phyloP scores from a whole-genome alignment of 2,797 vertebrate species.

The Malacoraja senta region DNA sequence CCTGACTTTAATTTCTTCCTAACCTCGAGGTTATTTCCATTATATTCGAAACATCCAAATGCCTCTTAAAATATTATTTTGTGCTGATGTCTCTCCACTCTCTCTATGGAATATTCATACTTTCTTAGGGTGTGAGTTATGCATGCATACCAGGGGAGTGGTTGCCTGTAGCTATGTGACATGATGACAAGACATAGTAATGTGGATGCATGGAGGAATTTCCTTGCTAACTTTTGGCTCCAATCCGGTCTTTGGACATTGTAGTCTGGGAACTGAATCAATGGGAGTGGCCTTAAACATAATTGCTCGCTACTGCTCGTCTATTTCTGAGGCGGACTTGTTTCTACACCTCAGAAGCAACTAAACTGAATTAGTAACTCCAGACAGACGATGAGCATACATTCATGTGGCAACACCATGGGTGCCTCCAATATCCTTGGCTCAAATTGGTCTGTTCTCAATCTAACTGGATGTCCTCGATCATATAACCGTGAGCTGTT shows the following conservation, averaged over 20 bases:
- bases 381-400: neutral
- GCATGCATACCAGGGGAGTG: neutral
- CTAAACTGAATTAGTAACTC: neutral
- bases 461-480: neutral
- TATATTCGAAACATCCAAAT: neutral
- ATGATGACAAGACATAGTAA: neutral
- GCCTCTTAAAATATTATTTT: neutral
- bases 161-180: neutral
- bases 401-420: neutral
- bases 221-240: neutral
- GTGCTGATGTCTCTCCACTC: no score
- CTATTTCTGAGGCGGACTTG: neutral
- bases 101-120: no score
- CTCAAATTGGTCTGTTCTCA: neutral
- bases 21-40: neutral
- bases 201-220: neutral
- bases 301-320: neutral
- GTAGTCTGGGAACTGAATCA: neutral
- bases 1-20: neutral
- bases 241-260: neutral
- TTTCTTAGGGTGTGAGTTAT: neutral
- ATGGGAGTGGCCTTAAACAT: neutral
- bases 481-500: neutral
- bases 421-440: neutral
- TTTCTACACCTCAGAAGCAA: neutral